A percentile compares a stretch with the other conserved stretches of the same genome.
These are phyloP conservation scores for Fistularia tabacaria DNA, from an alignment of 2,797 vertebrate genomes.

Conservation along the genomic window DNA sequence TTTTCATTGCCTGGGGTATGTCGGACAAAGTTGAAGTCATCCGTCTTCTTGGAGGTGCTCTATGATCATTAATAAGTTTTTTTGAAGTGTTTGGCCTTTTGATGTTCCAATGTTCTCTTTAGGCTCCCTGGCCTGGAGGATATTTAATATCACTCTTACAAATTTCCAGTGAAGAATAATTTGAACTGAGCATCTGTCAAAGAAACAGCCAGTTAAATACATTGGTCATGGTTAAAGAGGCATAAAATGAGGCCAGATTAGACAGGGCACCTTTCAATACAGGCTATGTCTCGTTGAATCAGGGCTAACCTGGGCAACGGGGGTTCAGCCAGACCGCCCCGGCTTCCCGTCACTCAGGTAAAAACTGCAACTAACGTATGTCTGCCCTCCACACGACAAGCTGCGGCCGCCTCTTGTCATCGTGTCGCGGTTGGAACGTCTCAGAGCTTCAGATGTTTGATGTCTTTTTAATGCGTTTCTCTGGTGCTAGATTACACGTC, in stretches of 20 bases:
- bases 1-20: conserved; percentile 62
- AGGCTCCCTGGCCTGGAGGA: conserved; percentile 77
- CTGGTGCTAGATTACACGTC: conserved; percentile 46
- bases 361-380: conserved; percentile 47
- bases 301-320: conserved; percentile 49
- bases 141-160: conserved; percentile 82
- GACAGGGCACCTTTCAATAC: conserved; percentile 74
- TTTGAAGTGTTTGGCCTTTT: conserved; percentile 83
- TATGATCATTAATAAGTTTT: conserved; percentile 81
- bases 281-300: conserved; percentile 51
- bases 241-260: conserved; percentile 85
- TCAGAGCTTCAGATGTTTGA: conserved; percentile 61
- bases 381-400: conserved; percentile 31
- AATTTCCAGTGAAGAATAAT: conserved; percentile 85
- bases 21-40: conserved; percentile 67
- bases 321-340: conserved; percentile 44
- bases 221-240: conserved; percentile 82
- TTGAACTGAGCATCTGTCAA: conserved; percentile 80
- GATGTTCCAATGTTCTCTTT: conserved; percentile 80
- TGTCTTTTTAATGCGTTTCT: conserved; percentile 75
- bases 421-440: conserved; percentile 46
- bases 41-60: conserved; percentile 68
- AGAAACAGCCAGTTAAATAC: conserved; percentile 83
- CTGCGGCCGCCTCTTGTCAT: conserved; percentile 16
- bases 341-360: conserved; percentile 66